Evolutionary conservation across 2,888 invertebrate species (phyloP), one percentile per base, ranked within the genome.

Genomic region (Lutraria lutraria): DNA sequence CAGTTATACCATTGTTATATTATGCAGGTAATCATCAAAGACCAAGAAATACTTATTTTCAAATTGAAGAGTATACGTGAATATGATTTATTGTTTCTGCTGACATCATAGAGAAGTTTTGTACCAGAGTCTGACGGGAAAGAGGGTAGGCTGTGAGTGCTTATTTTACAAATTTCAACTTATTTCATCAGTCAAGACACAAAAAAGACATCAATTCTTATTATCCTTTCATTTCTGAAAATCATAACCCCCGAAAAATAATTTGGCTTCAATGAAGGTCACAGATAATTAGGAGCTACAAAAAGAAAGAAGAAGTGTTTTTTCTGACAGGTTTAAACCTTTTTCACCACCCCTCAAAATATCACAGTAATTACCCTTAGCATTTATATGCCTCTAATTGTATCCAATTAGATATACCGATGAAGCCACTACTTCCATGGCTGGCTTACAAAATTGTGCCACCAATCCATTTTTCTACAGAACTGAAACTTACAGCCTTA

Each of bases 351-450:
- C 79, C 79, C 80, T 85, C 80, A 85, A 56, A 79, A 85, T 85
- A 43, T 79, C 80, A 81, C 60, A 31, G 68, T 85, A 81, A 88
- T 89, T 89, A 84, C 76, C 88, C 81, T 82, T 87, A 83, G 84
- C 91, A 86, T 89, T 91, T 89, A 89, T 88, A 89, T 83, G 84
- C 43, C 79, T 76, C 79, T 89, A 88, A 91, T 91, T 88, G 89
- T 86, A 83, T 21, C 60, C 88, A 88, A 90, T 90, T 90, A 90
- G n/a, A n/a, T 86, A 68, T 52, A 83, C 68, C 76, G 34, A 86
- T 86, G 86, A 83, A 68, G 85, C 72, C 82, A 85, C 21, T 81
- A 53, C 52, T 54, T 25, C 25, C 81, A 52, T 34, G 19, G 34
- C 31, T 4, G 43, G 43, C 56, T 76, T 31, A 19, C 76, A 34